phyloP scores from a whole-genome alignment of 1,140 invertebrate species.

The Brachionus manjavacas region DNA sequence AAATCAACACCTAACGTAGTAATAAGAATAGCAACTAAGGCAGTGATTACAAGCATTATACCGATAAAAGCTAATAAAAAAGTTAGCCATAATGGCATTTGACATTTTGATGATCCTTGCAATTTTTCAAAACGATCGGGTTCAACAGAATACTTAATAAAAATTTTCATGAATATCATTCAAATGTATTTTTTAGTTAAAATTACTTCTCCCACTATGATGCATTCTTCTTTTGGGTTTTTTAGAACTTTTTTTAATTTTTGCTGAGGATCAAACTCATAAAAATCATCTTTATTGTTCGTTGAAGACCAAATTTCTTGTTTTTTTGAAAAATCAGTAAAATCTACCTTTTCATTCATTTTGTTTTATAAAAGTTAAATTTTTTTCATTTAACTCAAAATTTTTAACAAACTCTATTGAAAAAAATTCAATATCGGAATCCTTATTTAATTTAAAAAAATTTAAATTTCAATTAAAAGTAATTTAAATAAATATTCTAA shows the following conservation, averaged over 20 bases:
- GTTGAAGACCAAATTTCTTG: neutral
- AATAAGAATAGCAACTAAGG: neutral
- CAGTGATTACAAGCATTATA: neutral
- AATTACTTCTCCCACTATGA: neutral
- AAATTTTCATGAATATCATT: too few relatives aligned
- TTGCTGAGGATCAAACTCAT: neutral
- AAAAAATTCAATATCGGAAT: neutral
- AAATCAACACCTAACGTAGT: neutral
- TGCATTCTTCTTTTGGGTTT: neutral
- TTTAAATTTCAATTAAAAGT: too few relatives aligned
- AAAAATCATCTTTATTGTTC: neutral
- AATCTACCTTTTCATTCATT: neutral
- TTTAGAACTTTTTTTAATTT: neutral
- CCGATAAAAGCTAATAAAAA: neutral
- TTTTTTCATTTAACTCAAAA: neutral
- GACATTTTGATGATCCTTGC: neutral
- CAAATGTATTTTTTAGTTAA: too few relatives aligned
- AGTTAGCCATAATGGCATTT: neutral
- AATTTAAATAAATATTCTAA: too few relatives aligned
- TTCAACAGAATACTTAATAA: neutral
- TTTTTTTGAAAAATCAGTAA: conserved; percentile 17
- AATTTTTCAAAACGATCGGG: neutral
- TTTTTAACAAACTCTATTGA: neutral
- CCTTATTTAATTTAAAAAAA: neutral
- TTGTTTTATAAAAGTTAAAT: neutral